Conservation (phyloP, 35 echinoderm and acorn worm genomes). For the Hemicentrotus pulcherrimus region DNA sequence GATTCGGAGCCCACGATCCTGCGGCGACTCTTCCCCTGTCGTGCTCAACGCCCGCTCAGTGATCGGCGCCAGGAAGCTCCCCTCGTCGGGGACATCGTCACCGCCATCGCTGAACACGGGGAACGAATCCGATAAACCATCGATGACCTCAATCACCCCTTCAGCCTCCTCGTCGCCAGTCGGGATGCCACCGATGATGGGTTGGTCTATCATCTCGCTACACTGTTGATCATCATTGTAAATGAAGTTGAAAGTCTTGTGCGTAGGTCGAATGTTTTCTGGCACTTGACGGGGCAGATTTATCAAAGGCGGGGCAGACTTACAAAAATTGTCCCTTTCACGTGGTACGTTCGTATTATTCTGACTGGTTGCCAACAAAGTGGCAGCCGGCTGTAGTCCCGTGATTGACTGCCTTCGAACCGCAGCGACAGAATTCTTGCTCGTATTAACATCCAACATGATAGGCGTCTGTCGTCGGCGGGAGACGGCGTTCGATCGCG, state of each 20-base stretch:
- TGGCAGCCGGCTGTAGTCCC: not conserved
- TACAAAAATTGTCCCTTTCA: not conserved
- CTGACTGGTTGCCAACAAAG: not conserved
- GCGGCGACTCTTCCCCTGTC: conserved; percentile 23
- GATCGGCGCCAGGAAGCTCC: conserved; percentile 29
- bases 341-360: not conserved
- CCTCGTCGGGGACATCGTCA: conserved; percentile 9
- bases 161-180: conserved; percentile 28
- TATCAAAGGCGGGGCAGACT: conserved; percentile 13
- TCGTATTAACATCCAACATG: not conserved
- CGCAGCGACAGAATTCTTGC: not conserved
- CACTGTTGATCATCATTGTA: conserved; percentile 21
- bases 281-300: not conserved
- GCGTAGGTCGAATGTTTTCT: conserved; percentile 14
- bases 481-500: not conserved
- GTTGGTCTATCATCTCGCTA: conserved; percentile 33
- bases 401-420: conserved; percentile 10
- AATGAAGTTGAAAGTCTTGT: conserved; percentile 34
- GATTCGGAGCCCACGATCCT: conserved; percentile 29
- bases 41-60: conserved; percentile 44
- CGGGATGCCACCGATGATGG: conserved; percentile 31
- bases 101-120: conserved; percentile 31
- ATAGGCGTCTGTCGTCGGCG: conserved; percentile 16
- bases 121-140: conserved; percentile 25
- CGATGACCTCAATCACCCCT: not conserved